phyloP scores from a whole-genome alignment of 2,888 invertebrate genomes.

The Ganaspis brasiliensis region DNA sequence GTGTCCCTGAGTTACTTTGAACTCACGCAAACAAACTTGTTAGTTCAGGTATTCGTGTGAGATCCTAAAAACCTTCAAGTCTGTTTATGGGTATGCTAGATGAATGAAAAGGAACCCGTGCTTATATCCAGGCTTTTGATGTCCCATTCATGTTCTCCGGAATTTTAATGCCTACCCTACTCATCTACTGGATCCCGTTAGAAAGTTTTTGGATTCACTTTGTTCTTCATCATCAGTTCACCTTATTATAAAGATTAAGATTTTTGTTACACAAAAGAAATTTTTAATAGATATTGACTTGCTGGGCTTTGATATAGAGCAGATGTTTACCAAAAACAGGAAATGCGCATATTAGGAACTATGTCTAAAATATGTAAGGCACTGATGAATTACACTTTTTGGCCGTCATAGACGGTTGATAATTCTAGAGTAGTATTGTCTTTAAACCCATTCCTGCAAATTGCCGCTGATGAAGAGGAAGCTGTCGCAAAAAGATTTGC shows the following conservation, averaged over 20 bases:
- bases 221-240: conserved; percentile 5
- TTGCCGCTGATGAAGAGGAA: no score
- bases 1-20: conserved; percentile 69
- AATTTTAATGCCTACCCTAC: conserved; percentile 33
- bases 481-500: no score
- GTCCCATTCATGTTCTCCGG: conserved; percentile 43
- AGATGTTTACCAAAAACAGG: no score
- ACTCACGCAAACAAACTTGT: conserved; percentile 48
- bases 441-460: no score
- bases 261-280: neutral
- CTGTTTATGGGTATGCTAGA: conserved; percentile 36
- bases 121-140: conserved; percentile 41
- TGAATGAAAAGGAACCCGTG: conserved; percentile 50
- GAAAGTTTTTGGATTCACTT: conserved; percentile 30
- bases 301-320: no score
- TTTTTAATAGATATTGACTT: neutral
- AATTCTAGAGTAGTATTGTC: no score
- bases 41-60: conserved; percentile 33
- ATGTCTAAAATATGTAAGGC: no score
- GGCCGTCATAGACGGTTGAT: no score
- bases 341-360: no score
- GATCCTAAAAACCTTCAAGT: conserved; percentile 51
- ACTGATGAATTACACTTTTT: no score
- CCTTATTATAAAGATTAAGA: neutral
- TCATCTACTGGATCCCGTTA: conserved; percentile 13